These are phyloP conservation scores for Tineola bisselliella DNA, from an alignment of 2,888 invertebrate genomes.

Conservation along the genomic window DNA sequence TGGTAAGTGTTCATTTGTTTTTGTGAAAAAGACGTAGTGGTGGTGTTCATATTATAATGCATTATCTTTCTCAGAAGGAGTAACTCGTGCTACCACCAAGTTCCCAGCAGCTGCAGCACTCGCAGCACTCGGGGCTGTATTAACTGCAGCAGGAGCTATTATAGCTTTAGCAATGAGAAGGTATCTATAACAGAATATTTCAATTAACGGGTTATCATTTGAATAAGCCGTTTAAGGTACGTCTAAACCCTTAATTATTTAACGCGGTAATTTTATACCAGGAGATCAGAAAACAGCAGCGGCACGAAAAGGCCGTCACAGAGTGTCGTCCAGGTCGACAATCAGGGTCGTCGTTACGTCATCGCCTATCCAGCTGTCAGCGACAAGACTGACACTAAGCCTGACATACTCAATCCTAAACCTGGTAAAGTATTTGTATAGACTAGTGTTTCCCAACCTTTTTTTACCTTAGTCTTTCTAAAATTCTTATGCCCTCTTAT, in stretches of 20 bases:
- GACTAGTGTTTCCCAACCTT: too few species aligned
- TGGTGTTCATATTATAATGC: too few species aligned
- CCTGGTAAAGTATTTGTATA: slow-evolving; percentile 30
- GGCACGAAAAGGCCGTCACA: slow-evolving; percentile 51
- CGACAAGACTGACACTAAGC: slow-evolving; percentile 51
- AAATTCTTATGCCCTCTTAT: too few species aligned
- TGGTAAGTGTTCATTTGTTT: slow-evolving; percentile 25
- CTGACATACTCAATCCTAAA: slow-evolving; percentile 55
- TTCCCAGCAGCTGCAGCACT: slow-evolving; percentile 49
- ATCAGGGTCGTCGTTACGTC: slow-evolving; percentile 50
- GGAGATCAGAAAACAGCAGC: slow-evolving; percentile 38
- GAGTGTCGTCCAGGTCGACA: slow-evolving; percentile 58
- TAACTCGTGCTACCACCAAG: slow-evolving; percentile 34
- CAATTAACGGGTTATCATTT: neutral
- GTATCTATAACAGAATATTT: slow-evolving; percentile 20
- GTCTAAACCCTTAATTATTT: too few species aligned
- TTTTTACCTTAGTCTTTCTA: too few species aligned
- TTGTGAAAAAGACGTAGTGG: slow-evolving; percentile 8
- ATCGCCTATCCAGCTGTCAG: slow-evolving; percentile 47
- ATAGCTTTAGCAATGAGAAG: slow-evolving; percentile 33
- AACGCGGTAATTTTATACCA: slow-evolving; percentile 18
- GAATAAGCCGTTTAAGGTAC: too few species aligned
- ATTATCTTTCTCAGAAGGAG: slow-evolving; percentile 31
- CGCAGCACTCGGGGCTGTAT: slow-evolving; percentile 42
- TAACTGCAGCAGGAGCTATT: slow-evolving; percentile 44